Base-by-base conservation (phyloP, 2,797 vertebrate genomes). In the Eremophila alpestris region DNA sequence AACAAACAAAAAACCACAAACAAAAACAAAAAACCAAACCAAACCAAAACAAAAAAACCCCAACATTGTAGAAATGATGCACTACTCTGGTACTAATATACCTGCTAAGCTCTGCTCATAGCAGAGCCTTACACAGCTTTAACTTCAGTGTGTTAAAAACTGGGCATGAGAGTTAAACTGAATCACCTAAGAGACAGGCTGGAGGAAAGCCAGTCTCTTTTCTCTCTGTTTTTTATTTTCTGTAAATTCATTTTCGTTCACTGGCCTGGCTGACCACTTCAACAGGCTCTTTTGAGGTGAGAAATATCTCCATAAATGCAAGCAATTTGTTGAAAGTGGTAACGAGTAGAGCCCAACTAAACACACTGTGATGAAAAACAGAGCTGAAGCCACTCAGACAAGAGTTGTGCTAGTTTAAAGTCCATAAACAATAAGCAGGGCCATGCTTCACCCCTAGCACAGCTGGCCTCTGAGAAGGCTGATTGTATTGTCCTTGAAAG, bases 401-500 rank as follows among this genome's bases (percentile, higher is more conserved):
- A 34, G 60, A 68, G 36, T 43, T 81, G 51, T 68, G 58, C 43
- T 80, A 16, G 52, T 62, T 81, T 89, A 4, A 83, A 75, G 65
- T 54, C 34, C 46, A 27, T 36, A 40, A 64, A 71, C 56, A 83
- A 69, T 65, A 23, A 69, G 26, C 41, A 90, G 60, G 30, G 46
- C 36, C 17, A 16, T 1, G 1, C 38, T 89, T 85, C 79, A 89
- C 34, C 56, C 46, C 45, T 10, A 40, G 68, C 60, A 83, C 89
- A 94, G 79, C 84, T 83, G 93, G 67, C 68, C 68, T 74, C 82
- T 45, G 75, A 83, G 83, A 64, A 89, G 68, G 60, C 45, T n/a
- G 40, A 78, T 78, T 87, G 89, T 78, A 8, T 68, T 54, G 85
- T 75, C 69, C 79, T 85, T 93, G 83, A 89, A 92, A 90, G 68